phyloP scores from a whole-genome alignment of 2,888 invertebrate species.

The Teleogryllus oceanicus region DNA sequence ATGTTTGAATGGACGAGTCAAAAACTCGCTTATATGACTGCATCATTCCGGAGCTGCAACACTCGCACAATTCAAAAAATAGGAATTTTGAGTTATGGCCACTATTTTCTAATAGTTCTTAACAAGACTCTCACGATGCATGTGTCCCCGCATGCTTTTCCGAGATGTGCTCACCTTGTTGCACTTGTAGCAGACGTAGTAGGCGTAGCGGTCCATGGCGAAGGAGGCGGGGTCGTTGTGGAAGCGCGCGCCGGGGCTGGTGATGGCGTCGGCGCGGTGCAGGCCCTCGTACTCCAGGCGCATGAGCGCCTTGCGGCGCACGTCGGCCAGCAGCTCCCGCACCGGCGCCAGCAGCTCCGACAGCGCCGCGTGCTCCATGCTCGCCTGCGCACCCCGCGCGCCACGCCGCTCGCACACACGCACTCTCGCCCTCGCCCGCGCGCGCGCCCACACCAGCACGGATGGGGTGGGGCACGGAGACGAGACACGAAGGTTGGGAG shows the following conservation, averaged over 20 bases:
- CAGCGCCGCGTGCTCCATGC: slow-evolving; percentile 79
- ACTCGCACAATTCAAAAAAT: too few relatives aligned
- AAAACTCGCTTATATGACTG: too few relatives aligned
- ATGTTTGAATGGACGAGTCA: too few relatives aligned
- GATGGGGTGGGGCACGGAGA: too few relatives aligned
- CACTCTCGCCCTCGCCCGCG: slow-evolving; percentile 52
- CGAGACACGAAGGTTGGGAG: too few relatives aligned
- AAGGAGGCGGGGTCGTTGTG: slow-evolving; percentile 78
- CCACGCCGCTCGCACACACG: too few relatives aligned
- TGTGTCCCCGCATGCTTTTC: too few relatives aligned
- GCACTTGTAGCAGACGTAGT: slow-evolving; percentile 96
- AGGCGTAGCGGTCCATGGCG: slow-evolving; percentile 97
- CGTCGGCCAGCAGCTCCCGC: slow-evolving; percentile 79
- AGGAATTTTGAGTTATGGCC: too few relatives aligned
- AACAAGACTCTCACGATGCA: too few relatives aligned
- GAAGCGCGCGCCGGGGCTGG: slow-evolving; percentile 63
- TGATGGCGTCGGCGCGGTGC: slow-evolving; percentile 66
- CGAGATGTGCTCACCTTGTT: slow-evolving; percentile 57
- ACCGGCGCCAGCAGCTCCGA: slow-evolving; percentile 76
- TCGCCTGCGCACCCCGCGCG: slow-evolving; percentile 51
- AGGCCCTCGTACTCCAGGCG: slow-evolving; percentile 93
- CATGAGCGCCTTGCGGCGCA: slow-evolving; percentile 90
- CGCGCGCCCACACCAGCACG: too few relatives aligned
- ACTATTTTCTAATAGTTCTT: too few relatives aligned
- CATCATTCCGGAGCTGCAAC: too few relatives aligned